Evolutionary conservation across 2,888 invertebrate genomes (phyloP).

Genomic region (Diabrotica balteata): DNA sequence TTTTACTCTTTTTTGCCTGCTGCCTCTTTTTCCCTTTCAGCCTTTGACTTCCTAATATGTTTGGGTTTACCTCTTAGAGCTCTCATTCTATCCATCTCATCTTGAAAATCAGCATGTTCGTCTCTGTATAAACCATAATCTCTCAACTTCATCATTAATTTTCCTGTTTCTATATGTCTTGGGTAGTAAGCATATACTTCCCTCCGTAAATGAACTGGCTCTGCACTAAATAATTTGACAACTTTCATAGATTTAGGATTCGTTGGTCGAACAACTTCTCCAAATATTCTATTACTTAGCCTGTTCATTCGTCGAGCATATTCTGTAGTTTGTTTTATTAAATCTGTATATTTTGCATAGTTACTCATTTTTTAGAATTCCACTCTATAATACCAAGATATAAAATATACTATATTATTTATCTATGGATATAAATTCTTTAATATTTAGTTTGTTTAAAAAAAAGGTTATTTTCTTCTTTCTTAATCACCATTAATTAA

Average conservation of each 20-base stretch:
- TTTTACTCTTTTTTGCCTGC: conserved; percentile 14
- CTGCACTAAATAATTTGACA: conserved; percentile 77
- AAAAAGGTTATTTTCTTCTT: too few species aligned
- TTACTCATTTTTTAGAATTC: conserved; percentile 61
- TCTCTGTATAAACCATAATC: conserved; percentile 83
- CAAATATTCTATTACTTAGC: conserved; percentile 87
- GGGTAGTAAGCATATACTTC: conserved; percentile 87
- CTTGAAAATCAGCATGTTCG: conserved; percentile 88
- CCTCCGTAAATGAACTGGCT: conserved; percentile 76
- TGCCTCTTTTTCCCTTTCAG: conserved; percentile 31
- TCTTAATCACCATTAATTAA: too few species aligned
- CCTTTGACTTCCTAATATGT: conserved; percentile 52
- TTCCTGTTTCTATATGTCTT: conserved; percentile 77
- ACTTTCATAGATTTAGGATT: conserved; percentile 79
- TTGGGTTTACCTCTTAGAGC: conserved; percentile 78
- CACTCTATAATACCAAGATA: too few species aligned
- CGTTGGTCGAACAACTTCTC: conserved; percentile 82
- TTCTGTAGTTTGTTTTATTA: conserved; percentile 74
- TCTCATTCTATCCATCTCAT: conserved; percentile 82
- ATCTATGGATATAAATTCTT: too few species aligned
- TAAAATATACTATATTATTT: too few species aligned
- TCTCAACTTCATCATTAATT: conserved; percentile 75
- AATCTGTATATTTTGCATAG: conserved; percentile 75
- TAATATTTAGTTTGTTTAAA: too few species aligned
- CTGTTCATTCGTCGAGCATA: conserved; percentile 87